Conservation (phyloP, 2,888 invertebrate species). For the Argyra leucocephala region DNA sequence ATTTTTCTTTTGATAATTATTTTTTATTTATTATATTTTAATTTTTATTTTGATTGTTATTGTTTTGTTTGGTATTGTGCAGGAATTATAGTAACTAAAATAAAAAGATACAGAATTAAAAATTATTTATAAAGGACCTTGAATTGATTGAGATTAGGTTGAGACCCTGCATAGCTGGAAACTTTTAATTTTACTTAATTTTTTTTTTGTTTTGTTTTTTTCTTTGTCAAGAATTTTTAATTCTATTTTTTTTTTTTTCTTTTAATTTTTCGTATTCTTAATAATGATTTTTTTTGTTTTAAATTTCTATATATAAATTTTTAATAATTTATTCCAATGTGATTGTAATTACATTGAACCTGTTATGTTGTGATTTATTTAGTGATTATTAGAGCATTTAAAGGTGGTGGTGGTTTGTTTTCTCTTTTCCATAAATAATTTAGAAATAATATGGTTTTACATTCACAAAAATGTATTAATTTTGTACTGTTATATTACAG, state of each 20-base stretch:
- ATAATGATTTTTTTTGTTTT: too few relatives aligned
- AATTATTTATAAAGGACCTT: not conserved
- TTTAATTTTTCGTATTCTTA: too few relatives aligned
- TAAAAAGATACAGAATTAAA: not conserved
- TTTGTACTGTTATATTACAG: too few relatives aligned
- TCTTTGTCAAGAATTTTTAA: not conserved
- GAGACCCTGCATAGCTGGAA: conserved; percentile 2
- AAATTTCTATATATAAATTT: not conserved
- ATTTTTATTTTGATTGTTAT: not conserved
- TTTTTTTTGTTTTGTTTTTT: not conserved
- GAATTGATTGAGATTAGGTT: not conserved
- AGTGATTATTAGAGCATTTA: not conserved
- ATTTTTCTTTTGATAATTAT: not conserved
- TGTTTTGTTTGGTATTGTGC: not conserved
- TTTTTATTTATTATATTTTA: too few relatives aligned
- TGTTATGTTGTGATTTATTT: not conserved
- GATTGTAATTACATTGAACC: conserved; percentile 3
- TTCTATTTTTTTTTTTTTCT: not conserved
- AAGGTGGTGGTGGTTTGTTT: not conserved
- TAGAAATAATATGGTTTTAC: too few relatives aligned
- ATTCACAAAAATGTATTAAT: too few relatives aligned
- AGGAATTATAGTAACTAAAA: not conserved
- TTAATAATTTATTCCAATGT: not conserved
- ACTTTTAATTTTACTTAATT: not conserved
- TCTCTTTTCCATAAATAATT: too few relatives aligned